Evolutionary conservation across 2,888 invertebrate genomes (phyloP), one percentile per base, ranked within the genome.

Genomic region (Spodoptera littoralis): DNA sequence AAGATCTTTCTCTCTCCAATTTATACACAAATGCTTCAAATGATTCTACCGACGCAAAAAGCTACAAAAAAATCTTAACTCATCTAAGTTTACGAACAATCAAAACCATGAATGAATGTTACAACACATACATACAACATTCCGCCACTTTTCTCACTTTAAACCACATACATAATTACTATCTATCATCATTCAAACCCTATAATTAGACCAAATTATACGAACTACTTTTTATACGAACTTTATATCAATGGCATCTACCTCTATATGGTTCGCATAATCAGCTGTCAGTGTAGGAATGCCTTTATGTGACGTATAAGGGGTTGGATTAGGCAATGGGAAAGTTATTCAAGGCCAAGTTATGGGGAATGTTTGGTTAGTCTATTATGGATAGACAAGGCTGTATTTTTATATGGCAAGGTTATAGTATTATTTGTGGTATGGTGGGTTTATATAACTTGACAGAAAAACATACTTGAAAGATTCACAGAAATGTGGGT

Each of bases 231-330:
- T 61, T 72, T 68, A 69, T 73, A 64, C 22, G 46, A 27, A 41
- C 44, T 1, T 54, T 49, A 44, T 13, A 59, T 70, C 69, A 63
- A 47, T 67, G 56, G 49, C 22, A 41, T 56, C 53, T 36, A 6
- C 11, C 74, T 73, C 8, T 70, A 73, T 60, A 75, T 30, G 70
- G 76, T 3, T 45, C 49, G 51, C 52, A 55, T 60, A 66, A 70
- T 73, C 66, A 61, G 24, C 54, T 43, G 53, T 24, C 43, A 6
- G 55, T 67, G 73, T 73, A 59, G 46, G 47, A 63, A 30, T 47
- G 45, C 63, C 77, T 77, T 74, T 72, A 74, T 57, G 9, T n/a
- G 47, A 64, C 76, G 13, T 77, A 71, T 77, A 74, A 73, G 76
- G 76, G 70, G 76, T 65, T 65, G 47, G 11, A 41, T 69, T 56